Conservation (phyloP, 1,140 invertebrate genomes). For the Nylanderia fulva region DNA sequence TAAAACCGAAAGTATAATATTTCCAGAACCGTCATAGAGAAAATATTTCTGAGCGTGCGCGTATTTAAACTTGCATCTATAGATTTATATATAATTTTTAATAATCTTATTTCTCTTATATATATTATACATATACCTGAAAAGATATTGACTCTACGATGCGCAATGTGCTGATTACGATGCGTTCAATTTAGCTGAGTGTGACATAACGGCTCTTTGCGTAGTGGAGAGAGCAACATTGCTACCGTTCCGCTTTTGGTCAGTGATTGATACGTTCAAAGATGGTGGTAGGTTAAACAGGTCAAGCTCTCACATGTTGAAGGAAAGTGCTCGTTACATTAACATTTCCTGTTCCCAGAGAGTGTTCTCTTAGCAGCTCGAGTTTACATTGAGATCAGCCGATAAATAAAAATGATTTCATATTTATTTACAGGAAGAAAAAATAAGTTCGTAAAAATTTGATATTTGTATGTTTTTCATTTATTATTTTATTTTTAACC, state of each 20-base stretch:
- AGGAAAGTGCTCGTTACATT: slow-evolving; percentile 41
- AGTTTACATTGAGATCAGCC: background rate
- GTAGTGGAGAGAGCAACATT: background rate
- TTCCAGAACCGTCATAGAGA: slow-evolving; percentile 8
- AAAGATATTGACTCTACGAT: background rate
- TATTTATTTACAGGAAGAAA: slow-evolving; percentile 23
- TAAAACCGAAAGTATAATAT: slow-evolving; percentile 22
- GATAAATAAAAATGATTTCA: background rate
- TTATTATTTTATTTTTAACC: background rate
- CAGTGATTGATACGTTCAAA: slow-evolving; percentile 50
- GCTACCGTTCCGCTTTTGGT: slow-evolving; percentile 24
- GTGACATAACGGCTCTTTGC: slow-evolving; percentile 24
- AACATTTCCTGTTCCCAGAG: slow-evolving; percentile 29
- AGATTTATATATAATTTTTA: background rate
- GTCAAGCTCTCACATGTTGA: slow-evolving; percentile 4
- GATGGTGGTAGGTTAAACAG: slow-evolving; percentile 1
- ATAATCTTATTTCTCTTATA: background rate
- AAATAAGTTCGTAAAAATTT: slow-evolving; percentile 21
- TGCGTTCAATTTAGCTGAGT: slow-evolving; percentile 17
- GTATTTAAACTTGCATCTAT: background rate
- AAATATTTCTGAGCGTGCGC: background rate
- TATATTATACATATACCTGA: no score
- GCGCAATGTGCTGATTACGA: slow-evolving; percentile 17
- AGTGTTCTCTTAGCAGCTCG: background rate
- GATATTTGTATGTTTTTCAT: background rate